A percentile compares a stretch with the other conserved stretches of the same genome.
phyloP scores from a whole-genome alignment of 2,113 vertebrate species.

The Microcebus griseorufus region DNA sequence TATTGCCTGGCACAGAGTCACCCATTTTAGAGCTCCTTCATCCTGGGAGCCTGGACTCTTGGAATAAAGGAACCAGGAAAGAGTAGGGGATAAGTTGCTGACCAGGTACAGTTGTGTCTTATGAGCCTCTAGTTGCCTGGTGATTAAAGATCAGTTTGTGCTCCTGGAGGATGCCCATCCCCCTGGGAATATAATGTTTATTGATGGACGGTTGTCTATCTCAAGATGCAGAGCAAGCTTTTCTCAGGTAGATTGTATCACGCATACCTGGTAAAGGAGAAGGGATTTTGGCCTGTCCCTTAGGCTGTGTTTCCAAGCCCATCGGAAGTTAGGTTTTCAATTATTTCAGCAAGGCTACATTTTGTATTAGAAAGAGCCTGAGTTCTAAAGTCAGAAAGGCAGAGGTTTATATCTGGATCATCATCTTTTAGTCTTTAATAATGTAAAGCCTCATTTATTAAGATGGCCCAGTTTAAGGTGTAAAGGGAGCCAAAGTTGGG shows the following conservation, averaged over 20 bases:
- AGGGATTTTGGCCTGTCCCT: rapidly evolving
- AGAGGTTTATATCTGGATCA: background rate
- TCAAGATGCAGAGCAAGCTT: background rate
- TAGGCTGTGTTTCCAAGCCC: background rate
- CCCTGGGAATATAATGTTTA: background rate
- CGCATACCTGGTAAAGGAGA: background rate
- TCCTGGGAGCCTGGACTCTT: background rate
- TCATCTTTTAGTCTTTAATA: background rate
- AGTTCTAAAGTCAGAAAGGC: background rate
- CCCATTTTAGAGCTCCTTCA: background rate
- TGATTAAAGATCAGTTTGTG: background rate
- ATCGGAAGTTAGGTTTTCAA: background rate
- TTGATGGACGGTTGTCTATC: background rate
- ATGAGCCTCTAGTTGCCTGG: no score
- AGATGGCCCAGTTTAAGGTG: background rate
- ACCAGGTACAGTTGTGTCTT: rapidly evolving
- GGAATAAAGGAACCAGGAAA: background rate
- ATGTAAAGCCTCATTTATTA: background rate
- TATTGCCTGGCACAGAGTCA: background rate
- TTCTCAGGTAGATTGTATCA: background rate
- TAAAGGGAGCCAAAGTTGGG: rapidly evolving
- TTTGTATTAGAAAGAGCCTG: background rate
- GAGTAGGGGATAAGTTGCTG: background rate
- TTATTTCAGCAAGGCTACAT: background rate
- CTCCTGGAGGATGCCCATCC: background rate